Percentiles rank a stretch among this genome's conserved stretches.
These are phyloP conservation scores for Shargacucullia verbasci DNA, from an alignment of 2,888 invertebrate species.

Conservation along the genomic window DNA sequence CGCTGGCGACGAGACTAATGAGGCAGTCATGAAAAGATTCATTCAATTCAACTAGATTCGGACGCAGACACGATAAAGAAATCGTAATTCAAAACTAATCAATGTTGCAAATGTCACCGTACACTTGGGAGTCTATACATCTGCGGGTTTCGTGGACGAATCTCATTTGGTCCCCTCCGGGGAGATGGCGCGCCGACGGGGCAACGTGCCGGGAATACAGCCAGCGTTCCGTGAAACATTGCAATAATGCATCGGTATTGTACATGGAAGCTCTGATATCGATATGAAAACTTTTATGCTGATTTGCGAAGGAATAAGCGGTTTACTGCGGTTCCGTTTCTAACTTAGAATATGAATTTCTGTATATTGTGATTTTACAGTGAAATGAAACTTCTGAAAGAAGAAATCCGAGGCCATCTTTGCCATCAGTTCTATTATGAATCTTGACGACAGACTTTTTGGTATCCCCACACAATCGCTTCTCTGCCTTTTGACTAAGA, in stretches of 20 bases:
- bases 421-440: no score
- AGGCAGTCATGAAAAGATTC: no score
- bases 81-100: constrained; percentile 40
- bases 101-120: constrained; percentile 44
- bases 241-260: constrained; percentile 58
- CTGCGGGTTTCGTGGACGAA: constrained; percentile 43
- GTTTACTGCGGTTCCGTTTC: constrained; percentile 38
- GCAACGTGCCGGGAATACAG: constrained; percentile 61
- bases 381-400: no score
- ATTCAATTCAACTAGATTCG: background rate
- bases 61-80: constrained; percentile 11
- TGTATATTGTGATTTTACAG: background rate
- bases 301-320: constrained; percentile 44
- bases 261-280: constrained; percentile 41
- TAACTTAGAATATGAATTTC: constrained; percentile 11
- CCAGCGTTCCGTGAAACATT: constrained; percentile 49
- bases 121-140: constrained; percentile 50
- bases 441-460: no score
- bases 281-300: constrained; percentile 52
- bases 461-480: no score
- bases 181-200: constrained; percentile 42
- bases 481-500: no score
- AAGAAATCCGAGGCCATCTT: no score
- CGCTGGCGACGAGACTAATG: no score
- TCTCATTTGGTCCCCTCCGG: constrained; percentile 48